Conservation (phyloP, 2,888 invertebrate species). For the Megaustenia siamemsis region DNA sequence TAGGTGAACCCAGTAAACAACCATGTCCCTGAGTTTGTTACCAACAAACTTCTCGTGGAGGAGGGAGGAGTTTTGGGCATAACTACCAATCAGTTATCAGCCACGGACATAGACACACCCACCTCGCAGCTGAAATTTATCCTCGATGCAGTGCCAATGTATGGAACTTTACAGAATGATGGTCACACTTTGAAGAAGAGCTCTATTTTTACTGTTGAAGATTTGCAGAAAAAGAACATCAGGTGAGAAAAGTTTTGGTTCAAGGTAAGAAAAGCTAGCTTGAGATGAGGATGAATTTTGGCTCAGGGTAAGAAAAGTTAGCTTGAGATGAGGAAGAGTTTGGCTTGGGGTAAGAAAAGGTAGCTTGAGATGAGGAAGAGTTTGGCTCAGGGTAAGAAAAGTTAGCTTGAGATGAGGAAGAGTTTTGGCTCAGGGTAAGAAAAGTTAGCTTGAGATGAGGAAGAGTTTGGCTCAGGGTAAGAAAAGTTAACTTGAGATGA, state of each 20-base stretch:
- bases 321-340: too few species aligned
- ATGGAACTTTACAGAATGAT: slow-evolving; percentile 76
- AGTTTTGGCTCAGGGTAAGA: too few species aligned
- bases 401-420: too few species aligned
- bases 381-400: too few species aligned
- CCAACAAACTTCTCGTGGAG: slow-evolving; percentile 74
- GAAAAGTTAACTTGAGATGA: too few species aligned
- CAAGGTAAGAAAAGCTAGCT: too few species aligned
- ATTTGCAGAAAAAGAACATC: slow-evolving; percentile 71
- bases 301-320: too few species aligned
- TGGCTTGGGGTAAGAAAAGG: too few species aligned
- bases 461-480: too few species aligned
- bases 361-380: too few species aligned
- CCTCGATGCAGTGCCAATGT: slow-evolving; percentile 73
- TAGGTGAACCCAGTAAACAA: slow-evolving; percentile 78
- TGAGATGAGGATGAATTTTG: too few species aligned
- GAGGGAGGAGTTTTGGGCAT: slow-evolving; percentile 78
- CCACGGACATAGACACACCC: slow-evolving; percentile 77
- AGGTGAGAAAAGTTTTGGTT: slow-evolving; percentile 63
- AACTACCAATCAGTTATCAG: slow-evolving; percentile 75
- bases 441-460: too few species aligned
- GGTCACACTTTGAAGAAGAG: slow-evolving; percentile 72
- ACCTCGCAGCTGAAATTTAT: slow-evolving; percentile 73
- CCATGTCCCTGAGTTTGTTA: slow-evolving; percentile 72
- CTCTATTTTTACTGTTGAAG: slow-evolving; percentile 73